Base-by-base conservation (phyloP, 2,888 invertebrate genomes). In the Loripinus fragilis region DNA sequence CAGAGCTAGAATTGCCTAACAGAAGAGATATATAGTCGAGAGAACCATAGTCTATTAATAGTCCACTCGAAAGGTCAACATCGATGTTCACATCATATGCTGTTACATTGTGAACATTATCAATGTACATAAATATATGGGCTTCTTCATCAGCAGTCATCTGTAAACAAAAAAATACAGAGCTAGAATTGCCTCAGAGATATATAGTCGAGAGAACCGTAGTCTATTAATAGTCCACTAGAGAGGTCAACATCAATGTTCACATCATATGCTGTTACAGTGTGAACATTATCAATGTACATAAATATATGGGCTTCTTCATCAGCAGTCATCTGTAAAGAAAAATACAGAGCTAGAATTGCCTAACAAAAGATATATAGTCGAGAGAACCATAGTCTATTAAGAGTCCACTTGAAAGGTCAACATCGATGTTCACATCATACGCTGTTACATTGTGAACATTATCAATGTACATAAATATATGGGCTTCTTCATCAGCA, bases 391-490 rank as follows among this genome's bases (percentile, higher is more conserved):
- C 74, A 55, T 76, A 82, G 68, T 83, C 76, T n/a, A 71, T 64
- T 15, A 72, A 71, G 7, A 86, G 65, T 17, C 85, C 85, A 12
- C 12, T n/a, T 0, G 52, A 28, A 10, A 86, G 64, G 41, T 83
- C 79, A 48, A 81, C 76, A 0, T 67, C 35, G 10, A 83, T 67
- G 10, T 65, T n/a, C 1, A 85, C 81, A 75, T 80, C 79, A 7
- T 48, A 25, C 0, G 83, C 78, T 42, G 41, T 52, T 30, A 15
- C 12, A 12, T 60, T 66, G 20, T 68, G 74, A 41, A 66, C 64
- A 60, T 85, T 85, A 3, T 69, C 68, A 17, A 83, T 42, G 17
- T 68, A 69, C 68, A 86, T 65, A 48, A 76, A 81, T 20, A 86
- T 69, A 12, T 75, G 30, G 10, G 69, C 66, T 45, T 23, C 25